Conservation (phyloP, 2,113 vertebrate genomes). For the Orientallactaga bullata region DNA sequence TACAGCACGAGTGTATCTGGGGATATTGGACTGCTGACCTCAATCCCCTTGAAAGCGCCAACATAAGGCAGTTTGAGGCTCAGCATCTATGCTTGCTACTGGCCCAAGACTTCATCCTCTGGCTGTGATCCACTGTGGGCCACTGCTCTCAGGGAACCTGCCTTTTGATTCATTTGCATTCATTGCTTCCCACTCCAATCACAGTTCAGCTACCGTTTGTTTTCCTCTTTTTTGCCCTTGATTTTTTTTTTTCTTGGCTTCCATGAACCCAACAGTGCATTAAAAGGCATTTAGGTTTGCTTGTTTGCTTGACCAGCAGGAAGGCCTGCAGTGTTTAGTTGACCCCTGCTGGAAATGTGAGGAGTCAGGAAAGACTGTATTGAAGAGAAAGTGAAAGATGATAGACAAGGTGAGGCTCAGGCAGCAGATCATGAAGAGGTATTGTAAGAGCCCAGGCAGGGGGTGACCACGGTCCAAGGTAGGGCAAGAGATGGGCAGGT, state of each 20-base stretch:
- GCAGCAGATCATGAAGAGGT: background rate
- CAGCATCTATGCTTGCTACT: background rate
- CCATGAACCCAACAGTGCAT: background rate
- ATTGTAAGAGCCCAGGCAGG: background rate
- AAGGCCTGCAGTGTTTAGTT: background rate
- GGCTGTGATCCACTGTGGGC: background rate
- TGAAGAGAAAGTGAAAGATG: constrained; percentile 5
- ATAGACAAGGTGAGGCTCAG: background rate
- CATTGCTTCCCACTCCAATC: background rate
- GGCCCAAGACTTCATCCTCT: background rate
- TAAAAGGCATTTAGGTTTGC: background rate
- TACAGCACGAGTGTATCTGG: background rate
- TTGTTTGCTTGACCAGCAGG: background rate
- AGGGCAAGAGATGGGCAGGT: background rate
- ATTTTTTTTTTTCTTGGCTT: constrained; percentile 17
- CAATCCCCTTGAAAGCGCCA: background rate
- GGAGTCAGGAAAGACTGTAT: constrained; percentile 18
- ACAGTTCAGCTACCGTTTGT: background rate
- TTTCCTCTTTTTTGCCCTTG: constrained; percentile 33
- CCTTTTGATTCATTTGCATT: constrained; percentile 4
- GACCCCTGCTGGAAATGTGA: background rate
- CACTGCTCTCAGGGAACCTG: background rate
- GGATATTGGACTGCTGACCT: background rate
- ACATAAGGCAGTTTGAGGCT: background rate
- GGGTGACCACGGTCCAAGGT: background rate